phyloP scores from a whole-genome alignment of 2,888 invertebrate genomes.

The Lordiphosa fenestrarum region DNA sequence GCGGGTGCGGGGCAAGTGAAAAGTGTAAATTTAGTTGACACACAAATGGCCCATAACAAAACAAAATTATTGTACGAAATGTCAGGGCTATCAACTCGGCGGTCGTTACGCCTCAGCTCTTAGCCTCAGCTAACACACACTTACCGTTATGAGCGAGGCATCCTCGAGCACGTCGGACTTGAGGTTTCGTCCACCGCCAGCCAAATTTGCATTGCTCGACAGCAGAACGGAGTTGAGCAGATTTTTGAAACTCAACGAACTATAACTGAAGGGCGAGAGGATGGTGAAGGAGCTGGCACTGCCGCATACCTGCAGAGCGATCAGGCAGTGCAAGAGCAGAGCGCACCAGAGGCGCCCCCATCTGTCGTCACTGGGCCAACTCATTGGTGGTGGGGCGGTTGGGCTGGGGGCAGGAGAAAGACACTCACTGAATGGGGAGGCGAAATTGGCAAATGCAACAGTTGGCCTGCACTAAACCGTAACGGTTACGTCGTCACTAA shows the following conservation, averaged over 20 bases:
- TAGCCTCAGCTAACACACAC: conserved; percentile 16
- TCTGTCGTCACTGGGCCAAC: conserved; percentile 20
- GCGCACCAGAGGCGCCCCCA: conserved; percentile 28
- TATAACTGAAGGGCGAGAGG: conserved; percentile 78
- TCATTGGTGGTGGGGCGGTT: conserved; percentile 4
- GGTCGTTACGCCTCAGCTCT: conserved; percentile 11
- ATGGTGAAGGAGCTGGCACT: conserved; percentile 75
- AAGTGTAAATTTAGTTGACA: conserved; percentile 70
- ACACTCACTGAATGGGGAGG: conserved; percentile 19
- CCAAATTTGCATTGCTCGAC: conserved; percentile 77
- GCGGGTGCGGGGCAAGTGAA: conserved; percentile 30
- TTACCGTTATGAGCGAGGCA: conserved; percentile 79
- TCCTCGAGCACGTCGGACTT: conserved; percentile 79
- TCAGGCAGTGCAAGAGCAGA: conserved; percentile 56
- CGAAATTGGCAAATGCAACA: conserved; percentile 65
- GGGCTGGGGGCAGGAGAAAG: conserved; percentile 1
- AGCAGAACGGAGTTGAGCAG: conserved; percentile 77
- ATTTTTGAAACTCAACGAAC: conserved; percentile 77
- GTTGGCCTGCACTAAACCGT: conserved; percentile 64
- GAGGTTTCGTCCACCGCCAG: conserved; percentile 77
- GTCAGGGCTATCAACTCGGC: conserved; percentile 43
- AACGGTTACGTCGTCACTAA: conserved; percentile 63
- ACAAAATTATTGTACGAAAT: conserved; percentile 26
- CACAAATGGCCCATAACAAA: conserved; percentile 35
- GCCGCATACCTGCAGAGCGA: conserved; percentile 62